These are phyloP conservation scores for Apus apus DNA, from an alignment of 2,113 vertebrate species.

Conservation along the genomic window DNA sequence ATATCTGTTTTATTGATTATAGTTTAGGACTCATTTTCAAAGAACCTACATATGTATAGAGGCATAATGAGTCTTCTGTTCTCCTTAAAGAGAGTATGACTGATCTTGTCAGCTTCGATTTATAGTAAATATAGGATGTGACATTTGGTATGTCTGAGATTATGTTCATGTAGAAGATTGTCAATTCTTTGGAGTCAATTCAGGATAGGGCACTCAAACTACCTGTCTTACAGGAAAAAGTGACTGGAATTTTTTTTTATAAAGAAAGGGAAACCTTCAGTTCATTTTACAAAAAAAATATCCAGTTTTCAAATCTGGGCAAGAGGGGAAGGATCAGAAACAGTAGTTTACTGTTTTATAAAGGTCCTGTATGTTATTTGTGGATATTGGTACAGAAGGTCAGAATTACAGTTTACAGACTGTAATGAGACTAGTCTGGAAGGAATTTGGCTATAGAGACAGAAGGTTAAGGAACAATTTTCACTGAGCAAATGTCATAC, in stretches of 20 bases:
- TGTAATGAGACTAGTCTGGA: background rate
- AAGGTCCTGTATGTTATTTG: background rate
- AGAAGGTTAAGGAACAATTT: background rate
- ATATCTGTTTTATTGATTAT: background rate
- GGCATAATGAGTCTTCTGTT: background rate
- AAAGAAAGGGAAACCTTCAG: background rate
- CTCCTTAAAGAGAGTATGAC: background rate
- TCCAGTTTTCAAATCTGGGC: background rate
- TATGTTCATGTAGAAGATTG: accelerated
- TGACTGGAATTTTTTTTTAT: background rate
- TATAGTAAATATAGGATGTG: background rate
- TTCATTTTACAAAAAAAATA: background rate
- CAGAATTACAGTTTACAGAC: background rate
- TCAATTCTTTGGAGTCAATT: background rate
- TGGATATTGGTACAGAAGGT: background rate
- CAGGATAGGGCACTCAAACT: background rate
- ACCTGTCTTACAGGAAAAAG: background rate
- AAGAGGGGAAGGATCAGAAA: background rate
- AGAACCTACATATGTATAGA: background rate
- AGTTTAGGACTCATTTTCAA: background rate
- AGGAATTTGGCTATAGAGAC: background rate
- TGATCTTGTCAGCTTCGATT: background rate
- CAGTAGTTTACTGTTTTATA: background rate
- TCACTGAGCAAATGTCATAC: background rate
- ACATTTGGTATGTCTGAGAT: background rate